Evolutionary conservation across 2,888 invertebrate species (phyloP).

Genomic region (Melanostoma scalare): DNA sequence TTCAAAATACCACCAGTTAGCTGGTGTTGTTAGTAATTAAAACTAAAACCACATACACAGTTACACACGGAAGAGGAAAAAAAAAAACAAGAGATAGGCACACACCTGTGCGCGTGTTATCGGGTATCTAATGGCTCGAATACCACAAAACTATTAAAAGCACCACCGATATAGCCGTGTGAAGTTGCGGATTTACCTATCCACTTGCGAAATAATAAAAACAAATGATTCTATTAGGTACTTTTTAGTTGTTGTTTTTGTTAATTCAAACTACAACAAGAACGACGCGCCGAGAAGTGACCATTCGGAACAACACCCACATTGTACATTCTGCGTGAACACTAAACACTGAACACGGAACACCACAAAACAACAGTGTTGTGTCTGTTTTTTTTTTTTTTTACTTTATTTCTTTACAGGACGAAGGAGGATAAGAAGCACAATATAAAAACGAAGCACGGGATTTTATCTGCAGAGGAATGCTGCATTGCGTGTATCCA

Average conservation of each 20-base stretch:
- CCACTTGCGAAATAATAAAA: neutral
- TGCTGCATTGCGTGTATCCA: constrained; percentile 75
- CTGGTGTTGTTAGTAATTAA: constrained; percentile 24
- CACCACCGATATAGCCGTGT: constrained; percentile 4
- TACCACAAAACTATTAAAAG: constrained; percentile 7
- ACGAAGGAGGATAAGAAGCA: constrained; percentile 40
- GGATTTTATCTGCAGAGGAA: constrained; percentile 75
- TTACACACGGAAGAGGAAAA: neutral
- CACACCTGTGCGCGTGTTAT: constrained; percentile 37
- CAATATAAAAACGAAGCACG: constrained; percentile 55
- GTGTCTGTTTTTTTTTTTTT: constrained; percentile 37
- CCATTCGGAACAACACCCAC: constrained; percentile 68
- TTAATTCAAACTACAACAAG: constrained; percentile 5
- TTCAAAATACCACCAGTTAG: constrained; percentile 36
- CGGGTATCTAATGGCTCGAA: constrained; percentile 17
- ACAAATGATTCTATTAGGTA: constrained; percentile 7
- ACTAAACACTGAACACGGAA: constrained; percentile 20
- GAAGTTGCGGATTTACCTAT: neutral
- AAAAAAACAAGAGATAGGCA: constrained; percentile 17
- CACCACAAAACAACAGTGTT: constrained; percentile 31
- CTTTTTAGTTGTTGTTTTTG: neutral
- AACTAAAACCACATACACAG: neutral
- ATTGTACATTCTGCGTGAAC: constrained; percentile 44
- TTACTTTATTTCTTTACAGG: constrained; percentile 44
- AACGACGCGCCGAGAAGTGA: constrained; percentile 16